Evolutionary conservation across 2,797 vertebrate species (phyloP).

Genomic region (Amphiprion clarkii): DNA sequence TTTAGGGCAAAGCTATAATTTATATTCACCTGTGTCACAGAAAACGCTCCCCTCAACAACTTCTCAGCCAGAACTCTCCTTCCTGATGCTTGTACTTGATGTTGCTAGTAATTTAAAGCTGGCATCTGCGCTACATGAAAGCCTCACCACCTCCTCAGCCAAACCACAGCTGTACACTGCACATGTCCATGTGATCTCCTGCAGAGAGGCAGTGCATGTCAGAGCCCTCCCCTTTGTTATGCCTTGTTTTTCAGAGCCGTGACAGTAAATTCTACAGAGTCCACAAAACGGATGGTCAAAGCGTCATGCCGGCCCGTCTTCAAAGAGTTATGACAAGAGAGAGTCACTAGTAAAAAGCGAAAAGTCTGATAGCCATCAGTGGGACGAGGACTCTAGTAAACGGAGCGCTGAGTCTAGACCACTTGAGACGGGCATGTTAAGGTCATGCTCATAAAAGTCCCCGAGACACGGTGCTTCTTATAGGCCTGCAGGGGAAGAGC

Average conservation of each 20-base stretch:
- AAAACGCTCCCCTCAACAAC: neutral
- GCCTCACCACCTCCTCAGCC: slow-evolving; percentile 42
- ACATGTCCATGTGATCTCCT: slow-evolving; percentile 44
- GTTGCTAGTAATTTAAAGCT: slow-evolving; percentile 35
- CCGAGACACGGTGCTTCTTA: slow-evolving; percentile 43
- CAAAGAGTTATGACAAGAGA: slow-evolving; percentile 66
- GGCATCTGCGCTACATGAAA: slow-evolving; percentile 24
- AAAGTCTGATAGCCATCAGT: slow-evolving; percentile 64
- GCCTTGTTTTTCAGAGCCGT: slow-evolving; percentile 35
- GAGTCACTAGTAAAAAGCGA: slow-evolving; percentile 55
- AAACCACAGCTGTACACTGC: slow-evolving; percentile 55
- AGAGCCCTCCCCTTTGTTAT: slow-evolving; percentile 38
- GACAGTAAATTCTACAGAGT: slow-evolving; percentile 62
- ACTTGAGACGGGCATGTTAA: slow-evolving; percentile 72
- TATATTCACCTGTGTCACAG: slow-evolving; percentile 7
- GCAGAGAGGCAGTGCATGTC: slow-evolving; percentile 35
- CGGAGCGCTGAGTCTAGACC: slow-evolving; percentile 68
- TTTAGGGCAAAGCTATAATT: slow-evolving; percentile 13
- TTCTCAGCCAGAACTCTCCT: neutral
- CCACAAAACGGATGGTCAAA: slow-evolving; percentile 43
- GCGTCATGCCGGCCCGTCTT: slow-evolving; percentile 39
- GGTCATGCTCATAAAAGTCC: slow-evolving; percentile 79
- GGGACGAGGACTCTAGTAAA: slow-evolving; percentile 66
- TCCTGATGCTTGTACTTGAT: slow-evolving; percentile 8
- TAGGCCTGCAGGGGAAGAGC: slow-evolving; percentile 56